Conservation (phyloP, 1,140 invertebrate species). For the Drosophila tropicalis region DNA sequence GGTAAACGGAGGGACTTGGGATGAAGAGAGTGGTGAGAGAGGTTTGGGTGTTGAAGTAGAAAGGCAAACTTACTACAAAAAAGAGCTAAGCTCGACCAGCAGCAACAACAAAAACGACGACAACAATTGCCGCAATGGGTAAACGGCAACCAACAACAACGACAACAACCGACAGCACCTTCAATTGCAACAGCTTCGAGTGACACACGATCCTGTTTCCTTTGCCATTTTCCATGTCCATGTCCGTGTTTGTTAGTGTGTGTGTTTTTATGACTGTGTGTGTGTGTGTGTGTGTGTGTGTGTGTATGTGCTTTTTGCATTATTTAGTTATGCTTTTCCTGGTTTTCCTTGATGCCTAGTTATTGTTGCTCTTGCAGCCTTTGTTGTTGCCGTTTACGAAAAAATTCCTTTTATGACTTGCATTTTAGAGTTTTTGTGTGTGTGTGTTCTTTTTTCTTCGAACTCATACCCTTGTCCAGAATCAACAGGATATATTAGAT, state of each 20-base stretch:
- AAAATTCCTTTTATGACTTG: constrained; percentile 17
- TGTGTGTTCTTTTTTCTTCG: background rate
- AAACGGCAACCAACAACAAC: background rate
- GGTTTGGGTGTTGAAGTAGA: no score
- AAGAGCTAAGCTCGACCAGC: background rate
- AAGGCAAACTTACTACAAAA: background rate
- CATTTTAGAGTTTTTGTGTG: background rate
- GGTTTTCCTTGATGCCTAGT: constrained; percentile 9
- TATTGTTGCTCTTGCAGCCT: background rate
- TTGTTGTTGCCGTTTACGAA: constrained; percentile 21
- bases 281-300: background rate
- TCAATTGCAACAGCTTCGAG: constrained; percentile 24
- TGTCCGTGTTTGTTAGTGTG: background rate
- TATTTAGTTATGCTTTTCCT: constrained; percentile 38
- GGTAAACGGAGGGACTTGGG: background rate
- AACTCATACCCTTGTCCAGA: background rate
- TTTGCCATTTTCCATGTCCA: background rate
- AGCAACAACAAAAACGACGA: background rate
- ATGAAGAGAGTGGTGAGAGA: background rate
- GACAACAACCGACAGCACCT: constrained; percentile 12
- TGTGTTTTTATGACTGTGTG: no score
- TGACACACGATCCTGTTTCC: constrained; percentile 9
- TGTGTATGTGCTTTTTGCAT: constrained; percentile 36
- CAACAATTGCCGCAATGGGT: background rate
- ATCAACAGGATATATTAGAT: background rate